Evolutionary conservation across 2,113 vertebrate species (phyloP).

Genomic region (Stigmatopora nigra): DNA sequence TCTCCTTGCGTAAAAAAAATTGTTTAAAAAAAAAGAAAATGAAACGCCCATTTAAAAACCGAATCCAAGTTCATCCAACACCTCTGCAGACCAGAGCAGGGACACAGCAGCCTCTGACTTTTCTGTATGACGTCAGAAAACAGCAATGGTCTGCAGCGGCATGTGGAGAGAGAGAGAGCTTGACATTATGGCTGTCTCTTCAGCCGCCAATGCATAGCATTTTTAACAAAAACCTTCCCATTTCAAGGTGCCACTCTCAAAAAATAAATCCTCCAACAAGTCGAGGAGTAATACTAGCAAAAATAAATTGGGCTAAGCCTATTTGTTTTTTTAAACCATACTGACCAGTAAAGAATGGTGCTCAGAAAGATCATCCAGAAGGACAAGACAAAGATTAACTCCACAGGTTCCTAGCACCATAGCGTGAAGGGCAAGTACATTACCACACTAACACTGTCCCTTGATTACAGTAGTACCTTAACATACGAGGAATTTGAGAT

Average conservation of each 20-base stretch:
- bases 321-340: constrained; percentile 4
- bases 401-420: constrained; percentile 46
- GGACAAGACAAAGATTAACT: constrained; percentile 12
- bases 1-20: constrained; percentile 32
- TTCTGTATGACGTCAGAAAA: constrained; percentile 79
- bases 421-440: constrained; percentile 27
- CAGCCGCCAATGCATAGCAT: constrained; percentile 72
- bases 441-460: constrained; percentile 25
- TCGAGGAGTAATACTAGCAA: constrained; percentile 33
- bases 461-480: constrained; percentile 1
- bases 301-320: constrained; percentile 12
- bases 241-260: constrained; percentile 63
- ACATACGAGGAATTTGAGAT: too few relatives aligned
- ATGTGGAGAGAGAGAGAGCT: constrained; percentile 35
- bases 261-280: constrained; percentile 69
- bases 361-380: neutral
- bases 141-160: constrained; percentile 67
- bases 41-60: constrained; percentile 43
- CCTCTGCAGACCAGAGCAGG: constrained; percentile 73
- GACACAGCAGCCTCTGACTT: constrained; percentile 76
- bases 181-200: constrained; percentile 64
- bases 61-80: constrained; percentile 64
- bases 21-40: constrained; percentile 38
- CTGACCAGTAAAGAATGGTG: constrained; percentile 40
- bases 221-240: constrained; percentile 48